These are phyloP conservation scores for Cladopsammia gracilis DNA, from an alignment of 64 coral and sea anemone species.

Conservation along the genomic window DNA sequence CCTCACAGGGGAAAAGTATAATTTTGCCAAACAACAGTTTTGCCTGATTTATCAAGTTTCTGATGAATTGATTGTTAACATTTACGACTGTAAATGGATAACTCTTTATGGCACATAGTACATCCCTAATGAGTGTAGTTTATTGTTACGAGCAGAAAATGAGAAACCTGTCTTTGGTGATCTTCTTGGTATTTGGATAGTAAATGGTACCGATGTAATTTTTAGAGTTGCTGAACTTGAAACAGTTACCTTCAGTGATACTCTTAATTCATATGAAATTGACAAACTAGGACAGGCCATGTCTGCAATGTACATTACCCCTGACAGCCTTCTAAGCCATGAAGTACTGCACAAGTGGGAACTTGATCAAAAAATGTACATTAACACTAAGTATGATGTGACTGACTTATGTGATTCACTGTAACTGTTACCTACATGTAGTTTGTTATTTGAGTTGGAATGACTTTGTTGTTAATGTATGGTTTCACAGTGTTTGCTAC, in stretches of 20 bases:
- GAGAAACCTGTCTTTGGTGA: too few relatives aligned
- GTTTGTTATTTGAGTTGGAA: too few relatives aligned
- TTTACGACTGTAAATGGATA: too few relatives aligned
- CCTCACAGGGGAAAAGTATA: too few relatives aligned
- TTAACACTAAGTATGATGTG: constrained; percentile 12
- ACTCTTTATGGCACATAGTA: too few relatives aligned
- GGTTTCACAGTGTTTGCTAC: too few relatives aligned
- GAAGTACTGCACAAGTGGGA: constrained; percentile 11
- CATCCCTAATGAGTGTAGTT: too few relatives aligned
- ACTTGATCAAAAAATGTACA: neutral
- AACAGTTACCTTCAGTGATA: constrained; percentile 3
- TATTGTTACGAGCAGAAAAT: too few relatives aligned
- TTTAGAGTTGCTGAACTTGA: constrained; percentile 22
- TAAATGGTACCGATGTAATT: neutral
- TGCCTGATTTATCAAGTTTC: too few relatives aligned
- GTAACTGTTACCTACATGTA: constrained; percentile 5
- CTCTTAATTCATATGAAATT: constrained; percentile 17
- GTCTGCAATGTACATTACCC: neutral
- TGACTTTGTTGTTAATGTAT: too few relatives aligned
- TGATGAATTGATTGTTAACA: too few relatives aligned
- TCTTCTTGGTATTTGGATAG: constrained; percentile 17
- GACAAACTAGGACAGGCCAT: neutral
- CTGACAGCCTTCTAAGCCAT: constrained; percentile 7
- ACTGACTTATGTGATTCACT: neutral
- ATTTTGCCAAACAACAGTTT: too few relatives aligned